Evolutionary conservation across 1,140 invertebrate species (phyloP), one percentile per base, ranked within the genome.

Genomic region (Drosophila prosaltans): DNA sequence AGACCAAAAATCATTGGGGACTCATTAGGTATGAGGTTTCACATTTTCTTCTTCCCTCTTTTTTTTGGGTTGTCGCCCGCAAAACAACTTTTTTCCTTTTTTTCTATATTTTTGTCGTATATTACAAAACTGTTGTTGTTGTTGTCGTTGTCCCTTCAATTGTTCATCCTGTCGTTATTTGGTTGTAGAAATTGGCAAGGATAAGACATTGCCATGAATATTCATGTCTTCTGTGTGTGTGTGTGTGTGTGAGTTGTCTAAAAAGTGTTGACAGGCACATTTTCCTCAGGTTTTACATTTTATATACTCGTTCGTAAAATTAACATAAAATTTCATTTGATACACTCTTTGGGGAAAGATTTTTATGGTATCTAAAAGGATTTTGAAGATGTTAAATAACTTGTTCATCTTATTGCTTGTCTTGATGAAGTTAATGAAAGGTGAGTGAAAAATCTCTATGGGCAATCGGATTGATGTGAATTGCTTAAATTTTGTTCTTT

Each of bases 1-100:
- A 77, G 65, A 69, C 71, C 78, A 64, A 86, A 85, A 78, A 86
- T 81, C 74, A 85, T 85, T 84, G 69, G 81, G 81, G 81, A 85
- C 70, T 85, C 81, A 85, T 86, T 81, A 75, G 82, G 78, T 36
- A 58, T 51, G 41, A 60, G 32, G 41, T 39, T 54, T 45, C 16
- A 45, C 30, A 40, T 41, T 65, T 11, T 30, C 72, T 48, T 45
- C 10, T 39, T 67, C 61, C 4, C 4, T 51, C 36, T 41, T 65
- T 55, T 71, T 69, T 65, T 57, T 40, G 30, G 41, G 28, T 60
- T 67, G 61, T 45, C 57, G 16, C 57, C 57, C 57, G 36, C 32
- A 59, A 59, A 78, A 66, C 57, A 75, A 75, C 57, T 83, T 83
- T 76, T 61, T 54, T 16, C 16, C 16, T 16, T 66, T 75, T 75